phyloP scores from a whole-genome alignment of 2,888 invertebrate species.

The Onthophagus sagittarius region DNA sequence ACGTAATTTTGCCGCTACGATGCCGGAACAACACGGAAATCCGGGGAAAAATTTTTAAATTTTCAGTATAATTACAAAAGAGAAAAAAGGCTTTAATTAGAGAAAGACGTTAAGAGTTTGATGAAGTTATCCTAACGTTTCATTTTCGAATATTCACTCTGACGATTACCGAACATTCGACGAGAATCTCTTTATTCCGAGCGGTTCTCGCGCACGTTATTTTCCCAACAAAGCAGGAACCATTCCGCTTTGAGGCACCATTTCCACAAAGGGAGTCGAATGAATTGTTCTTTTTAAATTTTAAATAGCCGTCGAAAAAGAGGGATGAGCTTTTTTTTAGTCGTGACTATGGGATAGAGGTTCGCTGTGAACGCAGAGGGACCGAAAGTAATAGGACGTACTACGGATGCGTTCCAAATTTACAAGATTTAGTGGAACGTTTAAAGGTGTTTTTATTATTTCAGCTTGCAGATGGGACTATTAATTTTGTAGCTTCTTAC shows the following conservation, averaged over 20 bases:
- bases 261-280: neutral
- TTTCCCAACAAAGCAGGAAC: neutral
- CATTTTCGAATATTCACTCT: neutral
- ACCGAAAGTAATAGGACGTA: conserved; percentile 3
- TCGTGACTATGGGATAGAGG: neutral
- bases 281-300: neutral
- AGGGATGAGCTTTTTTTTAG: neutral
- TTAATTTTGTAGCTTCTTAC: conserved; percentile 4
- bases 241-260: neutral
- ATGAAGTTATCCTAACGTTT: neutral
- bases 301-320: neutral
- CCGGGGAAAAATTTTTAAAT: neutral
- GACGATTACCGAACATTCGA: neutral
- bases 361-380: neutral
- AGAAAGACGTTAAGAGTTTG: neutral
- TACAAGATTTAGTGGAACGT: conserved; percentile 1
- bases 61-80: neutral
- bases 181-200: neutral
- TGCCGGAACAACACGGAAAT: neutral
- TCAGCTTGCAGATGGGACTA: conserved; percentile 3
- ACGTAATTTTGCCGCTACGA: neutral
- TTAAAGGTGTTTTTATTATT: conserved; percentile 12
- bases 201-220: neutral
- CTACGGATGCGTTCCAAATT: conserved; percentile 11
- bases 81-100: neutral